Percentiles rank a stretch among this genome's conserved stretches.
Evolutionary conservation across 2,888 invertebrate species (phyloP).

Genomic region (Tetramorium bicarinatum): DNA sequence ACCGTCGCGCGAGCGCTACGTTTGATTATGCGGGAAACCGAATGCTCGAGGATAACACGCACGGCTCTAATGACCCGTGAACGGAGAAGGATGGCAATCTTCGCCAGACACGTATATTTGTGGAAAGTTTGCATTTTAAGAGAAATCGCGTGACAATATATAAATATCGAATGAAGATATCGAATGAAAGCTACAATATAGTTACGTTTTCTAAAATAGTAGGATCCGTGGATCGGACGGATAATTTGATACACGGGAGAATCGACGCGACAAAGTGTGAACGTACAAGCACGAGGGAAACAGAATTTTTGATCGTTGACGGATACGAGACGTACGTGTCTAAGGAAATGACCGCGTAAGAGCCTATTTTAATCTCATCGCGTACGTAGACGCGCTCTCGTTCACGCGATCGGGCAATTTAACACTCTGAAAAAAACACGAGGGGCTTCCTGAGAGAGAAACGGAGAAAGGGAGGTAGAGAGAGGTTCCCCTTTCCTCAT

Average conservation of each 20-base stretch:
- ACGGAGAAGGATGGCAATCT: neutral
- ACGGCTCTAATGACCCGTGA: constrained; percentile 22
- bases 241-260: neutral
- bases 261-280: neutral
- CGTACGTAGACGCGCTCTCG: constrained; percentile 47
- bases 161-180: no score
- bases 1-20: neutral
- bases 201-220: constrained; percentile 4
- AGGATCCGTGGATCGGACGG: neutral
- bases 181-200: neutral
- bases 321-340: constrained; percentile 29
- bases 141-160: neutral
- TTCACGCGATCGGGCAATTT: constrained; percentile 72
- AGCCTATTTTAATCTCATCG: constrained; percentile 49
- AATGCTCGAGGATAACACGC: constrained; percentile 18
- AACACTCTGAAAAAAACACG: constrained; percentile 59
- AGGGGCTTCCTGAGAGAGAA: constrained; percentile 44
- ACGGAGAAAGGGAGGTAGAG: constrained; percentile 7
- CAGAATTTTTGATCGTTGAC: constrained; percentile 24
- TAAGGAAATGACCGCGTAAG: constrained; percentile 53
- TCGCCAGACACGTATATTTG: neutral
- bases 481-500: constrained; percentile 1
- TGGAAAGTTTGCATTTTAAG: neutral
- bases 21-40: constrained; percentile 39
- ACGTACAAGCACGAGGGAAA: neutral